Evolutionary conservation across 2,113 vertebrate genomes (phyloP).

Genomic region (Zapus hudsonius): DNA sequence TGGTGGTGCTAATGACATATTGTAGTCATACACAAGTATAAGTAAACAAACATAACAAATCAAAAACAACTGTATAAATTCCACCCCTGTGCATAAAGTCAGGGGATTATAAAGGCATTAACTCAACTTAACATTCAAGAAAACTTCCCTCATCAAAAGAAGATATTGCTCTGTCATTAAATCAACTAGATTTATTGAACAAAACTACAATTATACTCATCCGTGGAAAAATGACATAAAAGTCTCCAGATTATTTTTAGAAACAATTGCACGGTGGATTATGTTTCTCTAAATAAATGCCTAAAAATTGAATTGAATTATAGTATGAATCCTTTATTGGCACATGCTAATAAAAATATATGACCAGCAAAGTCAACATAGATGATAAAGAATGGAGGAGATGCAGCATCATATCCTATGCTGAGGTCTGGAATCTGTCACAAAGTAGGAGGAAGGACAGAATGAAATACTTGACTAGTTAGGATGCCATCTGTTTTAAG

Average conservation of each 20-base stretch:
- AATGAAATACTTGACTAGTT: not conserved
- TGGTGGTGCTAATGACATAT: not conserved
- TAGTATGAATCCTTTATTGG: constrained; percentile 36
- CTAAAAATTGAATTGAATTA: not conserved
- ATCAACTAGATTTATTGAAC: constrained; percentile 59
- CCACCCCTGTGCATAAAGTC: constrained; percentile 68
- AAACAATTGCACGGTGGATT: not conserved
- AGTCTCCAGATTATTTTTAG: constrained; percentile 13
- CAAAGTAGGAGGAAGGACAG: not conserved
- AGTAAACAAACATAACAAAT: constrained; percentile 65
- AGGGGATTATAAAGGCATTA: constrained; percentile 67
- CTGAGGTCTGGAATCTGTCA: not conserved
- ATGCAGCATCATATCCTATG: not conserved
- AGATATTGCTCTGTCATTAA: constrained; percentile 54
- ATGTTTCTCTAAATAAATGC: not conserved
- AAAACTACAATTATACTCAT: constrained; percentile 51
- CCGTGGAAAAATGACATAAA: not conserved
- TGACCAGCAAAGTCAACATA: constrained; percentile 49
- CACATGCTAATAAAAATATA: constrained; percentile 57
- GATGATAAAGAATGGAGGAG: not conserved
- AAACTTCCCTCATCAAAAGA: constrained; percentile 68
- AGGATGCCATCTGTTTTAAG: constrained; percentile 30
- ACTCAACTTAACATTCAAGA: constrained; percentile 67
- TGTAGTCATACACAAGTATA: constrained; percentile 50
- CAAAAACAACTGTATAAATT: constrained; percentile 73